Base-by-base conservation (phyloP, 2,797 vertebrate species). In the Potorous gilbertii region DNA sequence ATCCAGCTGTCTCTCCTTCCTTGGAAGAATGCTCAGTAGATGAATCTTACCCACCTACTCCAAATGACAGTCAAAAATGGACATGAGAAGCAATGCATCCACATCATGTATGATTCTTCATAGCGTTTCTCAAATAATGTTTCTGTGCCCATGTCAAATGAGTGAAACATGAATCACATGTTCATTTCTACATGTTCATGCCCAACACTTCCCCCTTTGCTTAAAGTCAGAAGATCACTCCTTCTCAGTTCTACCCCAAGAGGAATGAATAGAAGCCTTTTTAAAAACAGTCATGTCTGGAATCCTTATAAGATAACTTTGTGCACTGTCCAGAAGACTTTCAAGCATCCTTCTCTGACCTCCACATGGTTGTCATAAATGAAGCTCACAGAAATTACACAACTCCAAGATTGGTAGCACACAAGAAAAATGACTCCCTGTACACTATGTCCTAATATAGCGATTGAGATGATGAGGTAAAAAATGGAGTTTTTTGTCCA, bases 381-480 rank as follows among this genome's bases (percentile, higher is more conserved):
- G 66, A 81, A 40, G n/a, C 6, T 81, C 66, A 46, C n/a, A 24
- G 40, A 8, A 81, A 21, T 24, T 81, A 81, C 40, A 74, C 5
- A 74, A 3, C 66, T 21, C n/a, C 18, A 81, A 21, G n/a, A 40
- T 4, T 81, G 24, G 21, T 24, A 87, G 21, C 40, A 87, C 10
- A 2, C 21, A 50, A 50, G 21, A 87, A 87, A 50, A 87, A 27
- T 27, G 24, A 87, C 24, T 87, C 74, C 40, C 74, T 87, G 40
- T 46, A 87, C 21, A 10, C 27, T 27, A 50, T 0, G 1, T 1
- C 40, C 40, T 87, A 50, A 46, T 9, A 50, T 0, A 0, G 9
- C 11, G 74, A 24, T 81, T 24, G 40, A 81, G 74, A 46, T 46
- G 13, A 24, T 87, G 40, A 24, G 8, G 8, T 34, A 66, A 66